A percentile compares a stretch with the other conserved stretches of the same genome.
phyloP scores from a whole-genome alignment of 1,140 invertebrate species.

The Meteorus sp. region DNA sequence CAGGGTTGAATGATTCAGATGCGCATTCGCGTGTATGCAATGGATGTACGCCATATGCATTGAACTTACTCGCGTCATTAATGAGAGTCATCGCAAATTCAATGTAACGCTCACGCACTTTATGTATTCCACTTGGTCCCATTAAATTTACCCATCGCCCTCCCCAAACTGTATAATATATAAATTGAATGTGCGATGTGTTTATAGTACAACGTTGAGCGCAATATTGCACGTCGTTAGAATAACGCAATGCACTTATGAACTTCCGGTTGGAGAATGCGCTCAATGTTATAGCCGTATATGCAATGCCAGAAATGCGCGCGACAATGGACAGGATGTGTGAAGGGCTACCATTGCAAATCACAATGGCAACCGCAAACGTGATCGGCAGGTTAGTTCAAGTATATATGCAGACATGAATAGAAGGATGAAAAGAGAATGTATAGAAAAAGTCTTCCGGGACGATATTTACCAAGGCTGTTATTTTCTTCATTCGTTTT shows the following conservation, averaged over 20 bases:
- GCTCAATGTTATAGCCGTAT: background rate
- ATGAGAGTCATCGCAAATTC: no score
- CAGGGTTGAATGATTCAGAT: no score
- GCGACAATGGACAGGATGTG: constrained; percentile 36
- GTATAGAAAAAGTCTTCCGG: constrained; percentile 10
- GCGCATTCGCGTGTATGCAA: no score
- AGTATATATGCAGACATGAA: constrained; percentile 3
- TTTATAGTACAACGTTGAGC: background rate
- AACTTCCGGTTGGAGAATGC: constrained; percentile 19
- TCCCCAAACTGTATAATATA: background rate
- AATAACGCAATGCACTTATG: constrained; percentile 37
- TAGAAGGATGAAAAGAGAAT: constrained; percentile 1
- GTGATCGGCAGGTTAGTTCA: constrained; percentile 13
- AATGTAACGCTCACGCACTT: no score
- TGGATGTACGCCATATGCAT: no score
- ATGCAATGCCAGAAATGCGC: constrained; percentile 6
- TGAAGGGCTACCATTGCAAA: constrained; percentile 27
- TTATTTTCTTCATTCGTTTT: background rate
- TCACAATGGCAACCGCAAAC: constrained; percentile 37
- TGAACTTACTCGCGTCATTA: no score
- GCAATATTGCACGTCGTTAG: constrained; percentile 27
- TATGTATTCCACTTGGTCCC: background rate
- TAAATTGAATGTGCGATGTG: no score
- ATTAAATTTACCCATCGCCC: background rate
- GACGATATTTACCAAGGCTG: background rate